Evolutionary conservation across 2,888 invertebrate species (phyloP), one percentile per base, ranked within the genome.

Genomic region (Cryptocephalus primarius): DNA sequence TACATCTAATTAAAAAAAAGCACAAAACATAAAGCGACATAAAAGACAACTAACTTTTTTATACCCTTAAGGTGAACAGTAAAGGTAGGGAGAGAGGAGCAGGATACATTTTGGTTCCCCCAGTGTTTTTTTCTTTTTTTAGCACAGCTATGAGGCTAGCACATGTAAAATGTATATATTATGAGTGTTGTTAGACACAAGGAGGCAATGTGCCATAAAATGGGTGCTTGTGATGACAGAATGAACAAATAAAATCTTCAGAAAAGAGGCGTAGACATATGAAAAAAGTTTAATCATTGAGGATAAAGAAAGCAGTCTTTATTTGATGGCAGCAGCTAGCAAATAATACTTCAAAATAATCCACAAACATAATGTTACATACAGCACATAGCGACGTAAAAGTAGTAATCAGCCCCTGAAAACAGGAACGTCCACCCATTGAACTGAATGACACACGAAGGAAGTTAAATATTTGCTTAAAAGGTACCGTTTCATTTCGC

Each of bases 71-170:
- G 22, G 22, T 22, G 22, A 22, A 22, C 22, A 47, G 38, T 32
- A 38, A 47, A 49, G 51, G 48, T 48, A 43, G 40, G 46, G 43
- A 48, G 55, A 50, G 42, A 44, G 48, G 42, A 38, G 57, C 47
- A 49, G 49, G 58, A 57, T 13, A 10, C 11, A 13, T 13, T n/a
- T n/a, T 40, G 11, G 12, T 40, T 40, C 11, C 59, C 63, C 65
- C 65, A 60, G 60, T 62, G 63, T 60, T 60, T 12, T 14, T 43
- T 43, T 60, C 60, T 12, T 14, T 43, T 33, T 65, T 68, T 68
- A 68, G 68, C 67, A 69, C 67, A 69, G 65, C 65, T 63, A 66
- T 64, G 63, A 65, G 66, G 65, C 65, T 65, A 68, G 64, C 65
- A 67, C 67, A 68, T 65, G 64, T 65, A 65, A n/a, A 54, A 65